Evolutionary conservation across 2,797 vertebrate species (phyloP), one percentile per base, ranked within the genome.

Genomic region (Holocentrus rufus): DNA sequence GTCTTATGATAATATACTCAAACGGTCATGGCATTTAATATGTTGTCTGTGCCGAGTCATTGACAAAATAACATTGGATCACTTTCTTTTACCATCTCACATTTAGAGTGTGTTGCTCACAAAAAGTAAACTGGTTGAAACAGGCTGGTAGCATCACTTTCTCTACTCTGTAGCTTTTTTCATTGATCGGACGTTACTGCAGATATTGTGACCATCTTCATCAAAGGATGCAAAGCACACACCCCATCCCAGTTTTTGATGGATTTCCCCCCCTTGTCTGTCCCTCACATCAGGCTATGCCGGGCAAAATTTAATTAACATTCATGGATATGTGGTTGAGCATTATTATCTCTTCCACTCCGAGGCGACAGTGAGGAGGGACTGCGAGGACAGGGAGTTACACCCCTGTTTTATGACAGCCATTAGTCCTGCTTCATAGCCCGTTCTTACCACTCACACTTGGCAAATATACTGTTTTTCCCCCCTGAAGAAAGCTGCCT

Each of bases 271-370:
- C 71, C 59, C 50, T 71, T 78, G 75, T 87, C 84, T 86, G 87
- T 83, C 80, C 71, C 86, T 65, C 69, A 68, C 58, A 70, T 64
- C 47, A 20, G 50, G 25, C 61, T 47, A n/a, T 75, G 69, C 25
- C 70, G 65, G 70, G 71, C 60, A 68, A 71, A 75, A 80, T 86
- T 84, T 64, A 87, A 91, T 92, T 88, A 90, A 74, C 74, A 86
- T 85, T 86, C 76, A 77, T 54, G 70, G 80, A 79, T 76, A 86
- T 86, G 74, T 64, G 72, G 76, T 72, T 30, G 18, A 75, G 69
- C 65, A 13, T 86, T 86, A 31, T 84, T 81, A 84, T 89, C 86
- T 88, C 75, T 67, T 74, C 58, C 59, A 58, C 74, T 80, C 67
- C 30, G 57, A 74, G 82, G 47, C 25, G 54, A 67, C 80, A 36